phyloP scores from a whole-genome alignment of 2,797 vertebrate genomes.

The Myiotriccus ornatus region DNA sequence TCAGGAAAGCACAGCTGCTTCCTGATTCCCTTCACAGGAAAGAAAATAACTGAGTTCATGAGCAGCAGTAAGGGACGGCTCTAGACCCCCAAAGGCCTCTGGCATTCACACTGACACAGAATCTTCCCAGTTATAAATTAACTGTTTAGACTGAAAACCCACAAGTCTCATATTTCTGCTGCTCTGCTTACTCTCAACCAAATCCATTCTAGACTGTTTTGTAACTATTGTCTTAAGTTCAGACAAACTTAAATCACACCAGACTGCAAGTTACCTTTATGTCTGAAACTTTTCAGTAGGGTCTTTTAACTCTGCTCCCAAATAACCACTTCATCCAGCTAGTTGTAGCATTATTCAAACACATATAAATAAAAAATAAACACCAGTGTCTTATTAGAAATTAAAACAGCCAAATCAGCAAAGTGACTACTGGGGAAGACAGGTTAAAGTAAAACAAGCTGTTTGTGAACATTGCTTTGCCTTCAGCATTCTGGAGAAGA shows the following conservation, averaged over 20 bases:
- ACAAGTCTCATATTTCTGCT: slow-evolving; percentile 60
- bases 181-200: slow-evolving; percentile 63
- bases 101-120: slow-evolving; percentile 38
- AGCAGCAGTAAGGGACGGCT: slow-evolving; percentile 33
- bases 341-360: not conserved
- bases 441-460: not conserved
- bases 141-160: slow-evolving; percentile 63
- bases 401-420: not conserved
- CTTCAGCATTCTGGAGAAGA: not conserved
- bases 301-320: not conserved
- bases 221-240: slow-evolving; percentile 51
- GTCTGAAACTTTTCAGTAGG: slow-evolving; percentile 8
- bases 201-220: slow-evolving; percentile 43
- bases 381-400: not conserved
- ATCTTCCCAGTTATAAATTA: slow-evolving; percentile 58
- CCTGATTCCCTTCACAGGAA: slow-evolving; percentile 42
- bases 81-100: slow-evolving; percentile 55
- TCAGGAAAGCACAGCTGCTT: slow-evolving; percentile 58
- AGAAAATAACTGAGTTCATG: slow-evolving; percentile 24
- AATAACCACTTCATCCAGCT: not conserved
- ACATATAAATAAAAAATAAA: not conserved
- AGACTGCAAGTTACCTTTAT: slow-evolving; percentile 17
- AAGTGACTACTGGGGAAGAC: not conserved
- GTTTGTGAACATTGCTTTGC: not conserved
- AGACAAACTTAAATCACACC: slow-evolving; percentile 49